phyloP scores from a whole-genome alignment of 2,797 vertebrate genomes.

The Cyclopterus lumpus region DNA sequence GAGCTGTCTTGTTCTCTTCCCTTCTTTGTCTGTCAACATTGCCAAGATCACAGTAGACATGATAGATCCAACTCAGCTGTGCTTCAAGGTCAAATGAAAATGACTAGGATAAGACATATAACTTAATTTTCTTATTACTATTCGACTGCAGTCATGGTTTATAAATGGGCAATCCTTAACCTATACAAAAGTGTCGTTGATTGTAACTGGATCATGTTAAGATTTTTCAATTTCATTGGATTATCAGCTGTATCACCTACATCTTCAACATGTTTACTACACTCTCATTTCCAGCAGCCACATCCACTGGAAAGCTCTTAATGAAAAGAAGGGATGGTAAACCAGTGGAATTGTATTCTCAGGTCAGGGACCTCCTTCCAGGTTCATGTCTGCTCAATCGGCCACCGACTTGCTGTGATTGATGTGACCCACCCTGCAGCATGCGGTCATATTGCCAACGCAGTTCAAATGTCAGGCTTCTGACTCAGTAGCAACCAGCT shows the following conservation, averaged over 20 bases:
- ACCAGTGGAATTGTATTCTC: conserved; percentile 48
- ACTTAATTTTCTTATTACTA: background rate
- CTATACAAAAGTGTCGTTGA: background rate
- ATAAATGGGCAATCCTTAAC: background rate
- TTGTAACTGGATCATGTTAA: conserved; percentile 11
- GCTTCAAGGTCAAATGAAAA: background rate
- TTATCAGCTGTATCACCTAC: background rate
- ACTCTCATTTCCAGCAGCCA: background rate
- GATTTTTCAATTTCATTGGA: conserved; percentile 11
- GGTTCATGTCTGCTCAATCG: conserved; percentile 37
- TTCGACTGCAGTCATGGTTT: background rate
- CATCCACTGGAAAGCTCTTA: conserved; percentile 5
- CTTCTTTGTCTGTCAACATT: conserved; percentile 59
- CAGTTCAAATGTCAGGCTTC: conserved; percentile 60
- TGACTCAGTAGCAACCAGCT: conserved; percentile 55
- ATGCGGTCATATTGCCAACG: conserved; percentile 26
- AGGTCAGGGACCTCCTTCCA: conserved; percentile 57
- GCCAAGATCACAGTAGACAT: conserved; percentile 64
- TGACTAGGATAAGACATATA: background rate
- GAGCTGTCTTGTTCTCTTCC: conserved; percentile 61
- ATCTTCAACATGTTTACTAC: conserved; percentile 7
- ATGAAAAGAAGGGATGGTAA: conserved; percentile 44
- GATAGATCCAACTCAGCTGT: conserved; percentile 54
- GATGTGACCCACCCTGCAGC: conserved; percentile 48
- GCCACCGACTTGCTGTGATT: conserved; percentile 45